A percentile compares a stretch with the other conserved stretches of the same genome.
phyloP scores from a whole-genome alignment of 30 jellyfish, hydroid and myxozoan species.

The Aurelia aurita region DNA sequence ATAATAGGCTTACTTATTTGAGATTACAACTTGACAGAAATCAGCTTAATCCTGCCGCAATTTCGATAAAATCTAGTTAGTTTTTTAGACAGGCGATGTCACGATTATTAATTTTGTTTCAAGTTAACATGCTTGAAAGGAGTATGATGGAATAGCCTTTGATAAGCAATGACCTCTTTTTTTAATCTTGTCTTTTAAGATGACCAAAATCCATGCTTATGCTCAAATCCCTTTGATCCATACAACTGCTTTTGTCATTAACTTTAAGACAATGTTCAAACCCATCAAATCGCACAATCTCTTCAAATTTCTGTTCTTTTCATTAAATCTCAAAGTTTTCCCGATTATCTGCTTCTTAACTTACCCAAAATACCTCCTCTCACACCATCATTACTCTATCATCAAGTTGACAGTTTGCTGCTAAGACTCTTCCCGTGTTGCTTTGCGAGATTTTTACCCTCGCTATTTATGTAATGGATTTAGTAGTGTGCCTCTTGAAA shows the following conservation, averaged over 20 bases:
- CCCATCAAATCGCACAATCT: no score
- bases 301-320: constrained; percentile 5
- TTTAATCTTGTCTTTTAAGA: neutral
- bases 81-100: constrained; percentile 53
- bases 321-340: neutral
- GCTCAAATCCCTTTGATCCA: no score
- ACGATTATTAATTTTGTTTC: neutral
- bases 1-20: no score
- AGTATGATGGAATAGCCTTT: neutral
- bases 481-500: no score
- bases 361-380: no score
- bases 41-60: neutral
- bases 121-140: neutral
- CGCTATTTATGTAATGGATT: no score
- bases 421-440: neutral
- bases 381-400: no score
- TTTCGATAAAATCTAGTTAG: constrained; percentile 55
- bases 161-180: neutral
- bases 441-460: no score
- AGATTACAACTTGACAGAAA: no score
- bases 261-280: no score
- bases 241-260: no score
- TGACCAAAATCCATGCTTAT: constrained; percentile 1
- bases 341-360: no score
- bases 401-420: neutral